A percentile compares a stretch with the other conserved stretches of the same genome.
phyloP scores from a whole-genome alignment of 92 coral and sea anemone species.

The Heteractis magnifica region DNA sequence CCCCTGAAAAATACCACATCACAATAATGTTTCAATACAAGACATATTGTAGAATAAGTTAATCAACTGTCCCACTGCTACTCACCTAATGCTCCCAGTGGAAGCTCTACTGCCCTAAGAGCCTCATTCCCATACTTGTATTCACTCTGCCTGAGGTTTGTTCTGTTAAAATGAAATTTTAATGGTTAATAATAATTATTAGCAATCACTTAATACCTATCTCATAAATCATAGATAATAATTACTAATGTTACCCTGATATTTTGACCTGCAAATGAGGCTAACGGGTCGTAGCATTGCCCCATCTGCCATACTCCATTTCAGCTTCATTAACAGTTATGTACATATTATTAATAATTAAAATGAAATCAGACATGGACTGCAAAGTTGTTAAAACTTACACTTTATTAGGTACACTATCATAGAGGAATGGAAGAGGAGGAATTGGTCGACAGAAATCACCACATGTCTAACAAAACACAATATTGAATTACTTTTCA shows the following conservation, averaged over 20 bases:
- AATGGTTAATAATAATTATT: too few species aligned
- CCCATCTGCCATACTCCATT: too few species aligned
- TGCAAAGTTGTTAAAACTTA: not conserved
- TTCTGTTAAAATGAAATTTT: conserved; percentile 36
- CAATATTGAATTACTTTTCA: not conserved
- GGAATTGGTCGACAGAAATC: conserved; percentile 43
- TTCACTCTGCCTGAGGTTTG: conserved; percentile 50
- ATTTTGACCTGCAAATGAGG: too few species aligned
- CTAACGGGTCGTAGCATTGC: too few species aligned
- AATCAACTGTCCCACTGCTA: not conserved
- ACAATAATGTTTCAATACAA: not conserved
- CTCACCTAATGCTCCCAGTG: conserved; percentile 87
- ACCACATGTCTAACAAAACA: conserved; percentile 25
- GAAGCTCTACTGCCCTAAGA: conserved; percentile 78
- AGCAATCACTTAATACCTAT: too few species aligned
- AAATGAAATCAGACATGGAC: not conserved
- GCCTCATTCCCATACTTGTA: conserved; percentile 87
- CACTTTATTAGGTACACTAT: conserved; percentile 33
- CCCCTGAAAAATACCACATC: conserved; percentile 45
- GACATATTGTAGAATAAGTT: not conserved
- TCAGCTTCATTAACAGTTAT: too few species aligned
- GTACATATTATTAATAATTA: not conserved
- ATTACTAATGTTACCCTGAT: too few species aligned
- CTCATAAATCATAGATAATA: too few species aligned
- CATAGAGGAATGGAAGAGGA: conserved; percentile 10